Evolutionary conservation across 1,140 invertebrate genomes (phyloP), one percentile per base, ranked within the genome.

Genomic region (Bemisia tabaci): DNA sequence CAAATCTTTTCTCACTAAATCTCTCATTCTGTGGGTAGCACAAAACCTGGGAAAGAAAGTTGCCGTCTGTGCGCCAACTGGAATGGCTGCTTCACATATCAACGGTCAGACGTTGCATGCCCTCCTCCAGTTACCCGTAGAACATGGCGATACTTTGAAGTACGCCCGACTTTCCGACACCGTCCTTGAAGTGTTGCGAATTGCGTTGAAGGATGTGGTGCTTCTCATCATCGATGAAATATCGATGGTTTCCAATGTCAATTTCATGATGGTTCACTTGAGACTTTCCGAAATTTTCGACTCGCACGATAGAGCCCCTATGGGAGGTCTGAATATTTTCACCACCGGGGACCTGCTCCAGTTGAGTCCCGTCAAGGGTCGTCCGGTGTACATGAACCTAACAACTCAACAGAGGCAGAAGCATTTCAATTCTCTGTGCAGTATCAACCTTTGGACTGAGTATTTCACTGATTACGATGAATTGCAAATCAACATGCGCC

Each of bases 171-270:
- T 73, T 58, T 72, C 71, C 22, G 69, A 71, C 63, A 63, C 58
- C 39, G 70, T 67, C 39, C 69, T 75, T 21, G 72, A 74, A 71
- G 59, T 65, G 60, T 26, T 74, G 22, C 27, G 73, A 58, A 66
- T 70, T 60, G 63, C 69, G 26, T 63, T 74, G 21, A 48, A 70
- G 67, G 69, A 75, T 39, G 70, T 73, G 60, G 69, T 75, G 60
- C 71, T 75, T 58, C n/a, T n/a, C n/a, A 74, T 75, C 25, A 74
- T 76, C 27, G 73, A 74, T 66, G 72, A 76, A 69, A 68, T 75
- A 59, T 74, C 73, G 22, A 76, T 76, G 75, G 68, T 76, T 67
- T 75, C 74, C 59, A 76, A 75, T 67, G 22, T 75, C 11, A 70
- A 66, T n/a, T 63, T 27, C 68, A 48, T 72, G n/a, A n/a, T 71